A percentile compares a stretch with the other conserved stretches of the same genome.
These are phyloP conservation scores for Acrocephalus scirpaceus DNA, from an alignment of 2,797 vertebrate species.

Conservation along the genomic window DNA sequence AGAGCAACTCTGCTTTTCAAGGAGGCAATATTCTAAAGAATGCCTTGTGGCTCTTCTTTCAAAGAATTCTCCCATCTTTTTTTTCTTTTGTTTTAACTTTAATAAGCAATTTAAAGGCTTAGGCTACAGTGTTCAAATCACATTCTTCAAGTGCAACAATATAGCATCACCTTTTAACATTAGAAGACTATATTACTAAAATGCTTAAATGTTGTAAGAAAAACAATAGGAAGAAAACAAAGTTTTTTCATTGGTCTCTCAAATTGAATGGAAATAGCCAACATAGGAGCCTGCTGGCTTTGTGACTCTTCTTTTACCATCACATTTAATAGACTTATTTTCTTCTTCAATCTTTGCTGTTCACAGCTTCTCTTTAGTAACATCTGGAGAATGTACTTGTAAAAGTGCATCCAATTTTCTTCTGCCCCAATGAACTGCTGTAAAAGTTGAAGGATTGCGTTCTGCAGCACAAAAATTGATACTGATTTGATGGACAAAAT, in stretches of 20 bases:
- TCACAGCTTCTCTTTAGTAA: neutral
- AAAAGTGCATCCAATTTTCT: neutral
- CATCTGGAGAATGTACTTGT: neutral
- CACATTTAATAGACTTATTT: neutral
- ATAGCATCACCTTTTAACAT: neutral
- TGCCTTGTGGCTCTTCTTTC: neutral
- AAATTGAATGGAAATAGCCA: neutral
- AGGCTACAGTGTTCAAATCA: neutral
- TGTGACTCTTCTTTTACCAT: neutral
- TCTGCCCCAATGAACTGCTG: neutral
- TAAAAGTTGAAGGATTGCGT: neutral
- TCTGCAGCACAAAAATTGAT: neutral
- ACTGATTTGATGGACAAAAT: neutral
- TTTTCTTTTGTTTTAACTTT: neutral
- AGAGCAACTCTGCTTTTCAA: neutral
- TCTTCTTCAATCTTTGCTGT: neutral
- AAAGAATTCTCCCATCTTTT: neutral
- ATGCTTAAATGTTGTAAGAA: neutral
- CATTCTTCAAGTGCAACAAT: neutral
- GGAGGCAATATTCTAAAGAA: neutral
- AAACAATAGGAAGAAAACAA: neutral
- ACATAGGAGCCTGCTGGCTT: neutral
- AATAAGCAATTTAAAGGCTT: neutral
- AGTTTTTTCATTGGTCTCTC: neutral
- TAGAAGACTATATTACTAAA: neutral